phyloP scores from a whole-genome alignment of 2,797 vertebrate species.

The Sparus aurata region DNA sequence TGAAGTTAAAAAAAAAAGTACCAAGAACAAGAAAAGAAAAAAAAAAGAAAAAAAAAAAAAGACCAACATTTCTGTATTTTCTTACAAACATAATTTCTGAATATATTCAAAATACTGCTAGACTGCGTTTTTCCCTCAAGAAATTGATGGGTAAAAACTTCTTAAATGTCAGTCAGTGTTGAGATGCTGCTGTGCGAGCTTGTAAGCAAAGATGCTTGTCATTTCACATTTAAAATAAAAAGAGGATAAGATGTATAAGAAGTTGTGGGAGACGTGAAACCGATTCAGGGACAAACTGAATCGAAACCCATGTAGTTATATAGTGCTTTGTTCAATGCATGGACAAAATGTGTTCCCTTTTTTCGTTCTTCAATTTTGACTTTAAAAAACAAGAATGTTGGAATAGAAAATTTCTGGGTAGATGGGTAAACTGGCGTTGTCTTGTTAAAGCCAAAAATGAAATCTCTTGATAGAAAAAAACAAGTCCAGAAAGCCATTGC shows the following conservation, averaged over 20 bases:
- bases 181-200: conserved; percentile 71
- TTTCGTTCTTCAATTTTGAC: conserved; percentile 51
- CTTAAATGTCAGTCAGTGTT: conserved; percentile 63
- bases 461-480: conserved; percentile 53
- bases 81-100: conserved; percentile 71
- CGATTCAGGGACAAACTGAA: conserved; percentile 37
- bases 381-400: conserved; percentile 50
- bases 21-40: conserved; percentile 57
- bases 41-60: conserved; percentile 40
- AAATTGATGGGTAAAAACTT: conserved; percentile 57
- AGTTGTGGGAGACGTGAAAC: conserved; percentile 49
- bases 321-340: conserved; percentile 75
- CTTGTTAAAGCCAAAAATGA: conserved; percentile 59
- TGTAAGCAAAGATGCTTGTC: conserved; percentile 63
- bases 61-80: conserved; percentile 28
- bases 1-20: conserved; percentile 49
- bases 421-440: conserved; percentile 59
- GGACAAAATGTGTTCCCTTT: conserved; percentile 66
- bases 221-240: conserved; percentile 64
- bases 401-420: conserved; percentile 60
- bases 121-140: conserved; percentile 63
- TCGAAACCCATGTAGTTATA: conserved; percentile 44
- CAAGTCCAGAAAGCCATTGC: conserved; percentile 65
- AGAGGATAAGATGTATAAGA: conserved; percentile 54
- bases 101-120: conserved; percentile 82